A percentile compares a stretch with the other conserved stretches of the same genome.
These are phyloP conservation scores for Macrobrachium rosenbergii DNA, from an alignment of 1,140 invertebrate genomes.

Conservation along the genomic window DNA sequence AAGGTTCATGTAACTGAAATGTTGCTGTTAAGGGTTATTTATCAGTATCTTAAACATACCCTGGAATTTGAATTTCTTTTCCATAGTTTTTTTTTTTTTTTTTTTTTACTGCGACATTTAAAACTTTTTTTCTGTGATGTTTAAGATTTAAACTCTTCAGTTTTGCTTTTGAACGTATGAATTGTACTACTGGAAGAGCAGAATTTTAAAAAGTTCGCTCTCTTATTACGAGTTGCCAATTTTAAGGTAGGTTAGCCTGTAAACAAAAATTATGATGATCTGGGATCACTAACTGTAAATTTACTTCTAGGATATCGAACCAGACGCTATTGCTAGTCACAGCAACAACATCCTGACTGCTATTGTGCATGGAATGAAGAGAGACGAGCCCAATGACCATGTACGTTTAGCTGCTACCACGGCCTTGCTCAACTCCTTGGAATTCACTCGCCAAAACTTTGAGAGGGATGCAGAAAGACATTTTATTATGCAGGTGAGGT, in stretches of 20 bases:
- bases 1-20: no score
- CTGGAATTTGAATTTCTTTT: no score
- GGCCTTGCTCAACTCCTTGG: slow-evolving; percentile 97
- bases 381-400: slow-evolving; percentile 84
- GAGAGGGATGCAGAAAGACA: slow-evolving; percentile 97
- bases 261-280: slow-evolving; percentile 1
- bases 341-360: slow-evolving; percentile 98
- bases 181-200: not conserved
- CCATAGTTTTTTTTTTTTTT: no score
- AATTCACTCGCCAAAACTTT: slow-evolving; percentile 99
- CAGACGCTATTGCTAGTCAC: slow-evolving; percentile 89
- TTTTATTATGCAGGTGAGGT: slow-evolving; percentile 97
- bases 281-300: not conserved
- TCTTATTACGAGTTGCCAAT: no score
- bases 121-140: no score
- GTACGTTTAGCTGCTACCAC: slow-evolving; percentile 95
- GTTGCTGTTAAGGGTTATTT: no score
- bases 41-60: no score
- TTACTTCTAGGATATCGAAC: slow-evolving; percentile 75
- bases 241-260: no score
- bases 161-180: no score
- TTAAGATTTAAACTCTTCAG: no score
- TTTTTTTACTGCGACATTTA: no score
- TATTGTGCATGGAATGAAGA: slow-evolving; percentile 97
- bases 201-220: not conserved